phyloP scores from a whole-genome alignment of 2,888 invertebrate species.

The Digitonthophagus gazella region DNA sequence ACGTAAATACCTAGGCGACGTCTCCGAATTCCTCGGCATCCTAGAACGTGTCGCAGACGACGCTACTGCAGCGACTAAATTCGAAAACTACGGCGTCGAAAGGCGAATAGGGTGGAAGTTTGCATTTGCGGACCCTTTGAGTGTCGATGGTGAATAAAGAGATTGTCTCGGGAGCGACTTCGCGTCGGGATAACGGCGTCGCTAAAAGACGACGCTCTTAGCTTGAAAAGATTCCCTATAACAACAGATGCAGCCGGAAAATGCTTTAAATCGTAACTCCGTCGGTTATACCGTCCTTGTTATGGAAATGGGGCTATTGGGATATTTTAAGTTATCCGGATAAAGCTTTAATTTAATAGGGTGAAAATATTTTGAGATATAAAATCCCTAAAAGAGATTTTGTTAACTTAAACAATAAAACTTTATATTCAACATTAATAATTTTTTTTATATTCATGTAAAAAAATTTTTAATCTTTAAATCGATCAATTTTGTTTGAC shows the following conservation, averaged over 20 bases:
- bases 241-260: too few relatives aligned
- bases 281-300: not conserved
- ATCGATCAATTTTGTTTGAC: too few relatives aligned
- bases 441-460: too few relatives aligned
- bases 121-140: not conserved
- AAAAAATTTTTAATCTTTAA: too few relatives aligned
- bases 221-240: not conserved
- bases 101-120: not conserved
- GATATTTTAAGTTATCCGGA: not conserved
- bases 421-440: too few relatives aligned
- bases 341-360: not conserved
- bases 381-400: too few relatives aligned
- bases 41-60: not conserved
- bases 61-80: too few relatives aligned
- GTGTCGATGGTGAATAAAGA: not conserved
- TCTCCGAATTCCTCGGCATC: not conserved
- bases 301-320: not conserved
- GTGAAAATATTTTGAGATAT: too few relatives aligned
- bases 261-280: too few relatives aligned
- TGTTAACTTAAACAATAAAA: too few relatives aligned
- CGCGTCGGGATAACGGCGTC: not conserved
- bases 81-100: not conserved
- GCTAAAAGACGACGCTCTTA: not conserved
- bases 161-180: not conserved
- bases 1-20: not conserved